These are phyloP conservation scores for Tanaodytes sp. DNA, from an alignment of 2,888 invertebrate genomes.

Conservation along the genomic window DNA sequence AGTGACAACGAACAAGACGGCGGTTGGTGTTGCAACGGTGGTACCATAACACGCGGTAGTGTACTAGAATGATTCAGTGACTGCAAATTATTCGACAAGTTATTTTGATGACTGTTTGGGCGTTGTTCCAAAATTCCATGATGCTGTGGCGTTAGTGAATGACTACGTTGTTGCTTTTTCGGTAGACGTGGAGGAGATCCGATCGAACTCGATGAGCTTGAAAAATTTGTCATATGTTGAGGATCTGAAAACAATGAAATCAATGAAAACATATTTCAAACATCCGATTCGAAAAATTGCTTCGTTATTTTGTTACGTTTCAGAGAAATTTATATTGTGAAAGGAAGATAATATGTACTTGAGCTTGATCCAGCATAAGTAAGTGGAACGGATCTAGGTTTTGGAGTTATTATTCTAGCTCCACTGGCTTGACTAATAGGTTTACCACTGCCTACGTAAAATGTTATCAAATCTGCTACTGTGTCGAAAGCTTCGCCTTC, in stretches of 20 bases:
- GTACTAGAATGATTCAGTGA: slow-evolving; percentile 63
- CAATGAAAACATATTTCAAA: no score
- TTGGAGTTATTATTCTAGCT: slow-evolving; percentile 88
- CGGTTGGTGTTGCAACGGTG: slow-evolving; percentile 66
- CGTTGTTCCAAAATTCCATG: slow-evolving; percentile 55
- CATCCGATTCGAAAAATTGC: no score
- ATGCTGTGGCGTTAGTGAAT: slow-evolving; percentile 80
- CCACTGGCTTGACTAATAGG: slow-evolving; percentile 91
- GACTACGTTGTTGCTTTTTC: slow-evolving; percentile 82
- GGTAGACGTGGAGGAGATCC: slow-evolving; percentile 71
- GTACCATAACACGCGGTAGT: slow-evolving; percentile 62
- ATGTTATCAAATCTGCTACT: slow-evolving; percentile 93
- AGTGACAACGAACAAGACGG: slow-evolving; percentile 68
- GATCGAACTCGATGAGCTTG: slow-evolving; percentile 76
- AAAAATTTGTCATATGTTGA: slow-evolving; percentile 73
- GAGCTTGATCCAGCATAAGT: slow-evolving; percentile 66
- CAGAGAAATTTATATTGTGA: no score
- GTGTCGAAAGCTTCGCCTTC: slow-evolving; percentile 95
- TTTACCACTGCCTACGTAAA: slow-evolving; percentile 92
- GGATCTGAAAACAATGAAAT: slow-evolving; percentile 55
- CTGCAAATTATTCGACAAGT: slow-evolving; percentile 4
- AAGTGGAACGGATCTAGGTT: slow-evolving; percentile 85
- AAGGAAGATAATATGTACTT: slow-evolving; percentile 45
- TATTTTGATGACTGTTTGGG: slow-evolving; percentile 46
- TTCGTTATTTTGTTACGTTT: no score